Base-by-base conservation (phyloP, 1,140 invertebrate species). In the Yoshiicerus persimilis region DNA sequence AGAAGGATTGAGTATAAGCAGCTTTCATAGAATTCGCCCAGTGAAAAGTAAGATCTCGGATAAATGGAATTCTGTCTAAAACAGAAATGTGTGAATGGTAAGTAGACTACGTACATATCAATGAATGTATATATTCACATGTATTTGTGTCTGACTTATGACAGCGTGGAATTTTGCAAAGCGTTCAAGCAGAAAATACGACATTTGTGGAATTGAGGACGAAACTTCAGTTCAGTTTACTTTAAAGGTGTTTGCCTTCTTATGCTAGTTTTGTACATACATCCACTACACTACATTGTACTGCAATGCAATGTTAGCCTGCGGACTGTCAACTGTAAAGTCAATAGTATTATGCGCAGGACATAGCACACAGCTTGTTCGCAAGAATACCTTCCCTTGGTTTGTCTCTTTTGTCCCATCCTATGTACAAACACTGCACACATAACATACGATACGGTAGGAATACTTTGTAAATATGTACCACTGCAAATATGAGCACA, bases 181-280 rank as follows among this genome's bases (percentile, higher is more conserved):
- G 41, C 84, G 56, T 86, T 62, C 30, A 64, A 86, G 84, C 84
- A 66, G 47, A 86, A 86, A 62, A 62, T 36, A 86, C 23, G 56
- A 64, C 56, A 86, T 86, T 86, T 86, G 83, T 86, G 41, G 84
- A 86, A 86, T 86, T 36, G 84, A 86, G 84, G 84, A 86, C 84
- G 56, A 36, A 64, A 25, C 83, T 84, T 47, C 39, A 75, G 66
- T 32, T 30, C 66, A 70, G 66, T 70, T 70, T 70, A 70, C 66
- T 70, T 70, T 27, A 75, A 84, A 47, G 41, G 83, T 56, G 41
- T 84, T 84, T 56, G 39, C 13, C 38, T 86, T 32, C 84, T 34
- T 10, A 16, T 47, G 0, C 83, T 41, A n/a, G n/a, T n/a, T n/a
- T n/a, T n/a, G n/a, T n/a, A 23, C 16, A 4, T 36, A 36, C 32